A percentile compares a stretch with the other conserved stretches of the same genome.
These are phyloP conservation scores for Lasioglossum marginatum DNA, from an alignment of 2,888 invertebrate species.

Conservation along the genomic window DNA sequence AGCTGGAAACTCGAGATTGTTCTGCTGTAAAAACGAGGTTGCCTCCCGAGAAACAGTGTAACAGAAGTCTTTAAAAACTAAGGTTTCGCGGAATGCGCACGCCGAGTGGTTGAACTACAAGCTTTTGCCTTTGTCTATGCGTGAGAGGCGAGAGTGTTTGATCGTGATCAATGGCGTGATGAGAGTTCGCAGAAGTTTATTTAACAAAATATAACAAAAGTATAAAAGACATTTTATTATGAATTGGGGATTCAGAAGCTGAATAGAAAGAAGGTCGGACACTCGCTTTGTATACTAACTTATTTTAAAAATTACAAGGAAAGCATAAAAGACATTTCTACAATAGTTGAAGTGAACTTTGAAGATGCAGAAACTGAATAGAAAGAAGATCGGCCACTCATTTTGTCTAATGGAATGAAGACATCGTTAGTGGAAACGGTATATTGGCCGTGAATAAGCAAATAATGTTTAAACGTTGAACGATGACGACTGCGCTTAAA, in stretches of 20 bases:
- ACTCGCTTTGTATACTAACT: too few species aligned
- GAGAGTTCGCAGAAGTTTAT: background rate
- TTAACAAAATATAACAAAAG: too few species aligned
- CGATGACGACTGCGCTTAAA: too few species aligned
- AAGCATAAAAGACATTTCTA: background rate
- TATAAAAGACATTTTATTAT: too few species aligned
- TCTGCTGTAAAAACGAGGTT: background rate
- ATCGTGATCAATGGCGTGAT: background rate
- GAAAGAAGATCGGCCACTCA: background rate
- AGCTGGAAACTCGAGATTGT: background rate
- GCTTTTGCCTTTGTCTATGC: background rate
- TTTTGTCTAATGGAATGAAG: background rate
- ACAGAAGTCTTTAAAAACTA: background rate
- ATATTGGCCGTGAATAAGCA: background rate
- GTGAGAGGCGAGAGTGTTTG: background rate
- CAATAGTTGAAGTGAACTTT: background rate
- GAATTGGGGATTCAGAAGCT: too few species aligned
- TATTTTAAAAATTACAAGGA: too few species aligned
- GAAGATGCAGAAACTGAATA: background rate
- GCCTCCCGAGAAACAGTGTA: background rate
- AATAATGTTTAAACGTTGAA: constrained; percentile 7
- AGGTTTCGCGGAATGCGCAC: constrained; percentile 7
- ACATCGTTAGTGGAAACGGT: background rate
- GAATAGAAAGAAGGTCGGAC: too few species aligned
- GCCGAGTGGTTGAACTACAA: background rate